Conservation (phyloP, 2,888 invertebrate genomes). For the Chloroclysta siterata region DNA sequence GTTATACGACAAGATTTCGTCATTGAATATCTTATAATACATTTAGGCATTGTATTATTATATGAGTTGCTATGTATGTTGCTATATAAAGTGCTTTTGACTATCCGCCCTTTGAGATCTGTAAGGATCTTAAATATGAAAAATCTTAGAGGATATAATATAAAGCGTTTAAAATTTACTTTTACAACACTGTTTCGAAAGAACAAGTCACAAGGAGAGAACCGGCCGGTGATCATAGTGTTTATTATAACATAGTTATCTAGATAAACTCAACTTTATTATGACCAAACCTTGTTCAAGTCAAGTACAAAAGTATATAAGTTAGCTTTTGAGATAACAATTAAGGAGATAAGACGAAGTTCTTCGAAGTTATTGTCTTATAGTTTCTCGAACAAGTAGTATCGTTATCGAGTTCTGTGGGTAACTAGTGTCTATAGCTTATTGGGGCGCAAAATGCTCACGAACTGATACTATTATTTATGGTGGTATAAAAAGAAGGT, state of each 20-base stretch:
- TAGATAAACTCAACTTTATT: neutral
- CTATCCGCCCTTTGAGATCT: no score
- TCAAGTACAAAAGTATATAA: slow-evolving; percentile 14
- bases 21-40: neutral
- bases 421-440: slow-evolving; percentile 5
- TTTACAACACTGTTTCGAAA: no score
- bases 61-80: no score
- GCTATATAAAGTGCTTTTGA: no score
- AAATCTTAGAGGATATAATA: no score
- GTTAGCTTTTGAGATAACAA: slow-evolving; percentile 26
- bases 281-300: slow-evolving; percentile 15
- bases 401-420: slow-evolving; percentile 31
- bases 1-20: slow-evolving; percentile 14
- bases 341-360: slow-evolving; percentile 39
- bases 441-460: slow-evolving; percentile 4
- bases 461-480: slow-evolving; percentile 3
- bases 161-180: no score
- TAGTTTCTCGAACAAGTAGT: slow-evolving; percentile 32
- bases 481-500: neutral
- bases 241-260: neutral
- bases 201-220: no score
- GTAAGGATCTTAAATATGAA: no score
- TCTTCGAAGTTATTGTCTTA: slow-evolving; percentile 37
- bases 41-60: no score
- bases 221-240: no score